A percentile compares a stretch with the other conserved stretches of the same genome.
These are phyloP conservation scores for Imbricaverruca yamaguchii DNA, from an alignment of 2,888 invertebrate species.

Conservation along the genomic window DNA sequence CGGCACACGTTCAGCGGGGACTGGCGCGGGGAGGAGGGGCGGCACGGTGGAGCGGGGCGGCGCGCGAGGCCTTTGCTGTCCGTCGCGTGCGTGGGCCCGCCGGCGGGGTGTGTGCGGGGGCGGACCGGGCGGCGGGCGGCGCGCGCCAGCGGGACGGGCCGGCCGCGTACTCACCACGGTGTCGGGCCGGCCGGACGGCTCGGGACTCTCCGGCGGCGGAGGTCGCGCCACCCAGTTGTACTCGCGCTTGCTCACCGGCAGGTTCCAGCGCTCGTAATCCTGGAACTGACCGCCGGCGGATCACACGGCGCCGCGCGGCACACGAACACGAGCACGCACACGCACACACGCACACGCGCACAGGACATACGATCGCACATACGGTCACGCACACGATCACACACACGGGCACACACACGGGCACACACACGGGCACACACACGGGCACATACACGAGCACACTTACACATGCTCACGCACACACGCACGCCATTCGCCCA, in stretches of 20 bases:
- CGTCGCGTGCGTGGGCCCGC: constrained; percentile 12
- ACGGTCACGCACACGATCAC: too few relatives aligned
- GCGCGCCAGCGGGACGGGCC: too few relatives aligned
- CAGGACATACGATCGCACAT: background rate
- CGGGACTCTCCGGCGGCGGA: constrained; percentile 73
- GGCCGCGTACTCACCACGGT: constrained; percentile 18
- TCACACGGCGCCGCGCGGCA: too few relatives aligned
- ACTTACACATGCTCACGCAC: too few relatives aligned
- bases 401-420: too few relatives aligned
- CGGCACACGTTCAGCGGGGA: too few relatives aligned
- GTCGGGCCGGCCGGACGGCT: constrained; percentile 14
- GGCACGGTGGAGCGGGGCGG: too few relatives aligned
- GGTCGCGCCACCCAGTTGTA: constrained; percentile 92
- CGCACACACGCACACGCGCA: background rate
- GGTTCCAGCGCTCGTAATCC: constrained; percentile 55
- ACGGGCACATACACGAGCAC: background rate
- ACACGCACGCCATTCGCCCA: too few relatives aligned
- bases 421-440: background rate
- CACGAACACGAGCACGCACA: background rate
- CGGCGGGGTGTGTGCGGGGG: background rate
- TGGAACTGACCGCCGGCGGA: constrained; percentile 34
- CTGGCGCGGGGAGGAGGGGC: too few relatives aligned
- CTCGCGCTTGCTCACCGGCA: constrained; percentile 80
- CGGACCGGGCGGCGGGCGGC: background rate
- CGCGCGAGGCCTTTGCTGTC: too few relatives aligned